Conservation (phyloP, 2,797 vertebrate species). For the Alectoris magna region DNA sequence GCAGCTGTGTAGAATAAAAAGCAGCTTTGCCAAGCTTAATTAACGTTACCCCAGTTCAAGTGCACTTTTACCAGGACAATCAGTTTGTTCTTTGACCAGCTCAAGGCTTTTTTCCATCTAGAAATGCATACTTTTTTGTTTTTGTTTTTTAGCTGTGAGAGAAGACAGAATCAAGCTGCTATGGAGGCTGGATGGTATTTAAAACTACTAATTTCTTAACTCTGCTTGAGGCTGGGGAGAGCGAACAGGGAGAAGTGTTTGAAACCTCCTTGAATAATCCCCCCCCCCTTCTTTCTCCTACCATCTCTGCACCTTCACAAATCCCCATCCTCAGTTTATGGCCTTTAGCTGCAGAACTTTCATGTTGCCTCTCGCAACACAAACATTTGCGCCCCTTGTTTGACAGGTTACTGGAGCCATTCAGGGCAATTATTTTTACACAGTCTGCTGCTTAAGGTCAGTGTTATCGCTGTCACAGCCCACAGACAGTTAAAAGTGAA, state of each 20-base stretch:
- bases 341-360: background rate
- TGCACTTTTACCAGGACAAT: background rate
- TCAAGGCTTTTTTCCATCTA: background rate
- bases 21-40: constrained; percentile 6
- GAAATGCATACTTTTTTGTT: background rate
- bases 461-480: background rate
- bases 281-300: background rate
- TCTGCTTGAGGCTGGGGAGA: background rate
- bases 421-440: background rate
- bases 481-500: background rate
- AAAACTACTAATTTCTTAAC: background rate
- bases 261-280: background rate
- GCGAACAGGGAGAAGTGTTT: background rate
- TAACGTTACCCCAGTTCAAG: background rate
- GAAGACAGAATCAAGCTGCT: background rate
- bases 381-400: background rate
- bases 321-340: background rate
- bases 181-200: background rate
- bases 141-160: background rate
- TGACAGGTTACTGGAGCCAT: background rate
- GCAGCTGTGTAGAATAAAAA: background rate
- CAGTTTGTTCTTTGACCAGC: background rate
- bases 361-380: background rate
- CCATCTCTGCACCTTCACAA: background rate
- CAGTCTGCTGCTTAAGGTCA: background rate